Evolutionary conservation across 2,797 vertebrate genomes (phyloP).

Genomic region (Hoplostethus mediterraneus): DNA sequence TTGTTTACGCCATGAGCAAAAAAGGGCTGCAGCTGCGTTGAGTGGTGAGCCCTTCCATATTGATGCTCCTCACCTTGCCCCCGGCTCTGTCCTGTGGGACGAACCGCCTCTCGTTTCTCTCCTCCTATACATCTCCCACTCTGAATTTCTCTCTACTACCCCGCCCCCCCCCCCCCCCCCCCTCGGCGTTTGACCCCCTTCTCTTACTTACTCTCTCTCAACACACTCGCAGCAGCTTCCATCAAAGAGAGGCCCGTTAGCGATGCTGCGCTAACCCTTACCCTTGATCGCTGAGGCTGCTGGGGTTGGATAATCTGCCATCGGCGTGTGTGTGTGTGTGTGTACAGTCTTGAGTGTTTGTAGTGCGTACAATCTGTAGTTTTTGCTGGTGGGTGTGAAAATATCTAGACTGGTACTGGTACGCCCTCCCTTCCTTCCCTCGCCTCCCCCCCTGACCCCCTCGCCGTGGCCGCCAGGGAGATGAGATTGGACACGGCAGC

Average conservation of each 20-base stretch:
- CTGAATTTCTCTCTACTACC: conserved; percentile 54
- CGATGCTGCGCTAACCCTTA: conserved; percentile 71
- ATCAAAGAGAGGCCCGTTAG: conserved; percentile 81
- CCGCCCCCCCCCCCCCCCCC: no score
- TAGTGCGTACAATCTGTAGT: conserved; percentile 29
- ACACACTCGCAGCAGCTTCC: conserved; percentile 59
- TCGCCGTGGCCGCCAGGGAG: conserved; percentile 51
- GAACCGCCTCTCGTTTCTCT: conserved; percentile 47
- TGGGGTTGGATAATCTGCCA: conserved; percentile 69
- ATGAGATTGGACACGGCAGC: conserved; percentile 67
- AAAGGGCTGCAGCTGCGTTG: conserved; percentile 32
- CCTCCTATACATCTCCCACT: conserved; percentile 50
- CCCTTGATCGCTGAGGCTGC: conserved; percentile 68
- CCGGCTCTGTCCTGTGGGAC: conserved; percentile 61
- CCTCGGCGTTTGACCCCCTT: conserved; percentile 59
- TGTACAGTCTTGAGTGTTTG: conserved; percentile 37
- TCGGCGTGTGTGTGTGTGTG: no score
- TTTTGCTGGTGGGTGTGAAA: conserved; percentile 65
- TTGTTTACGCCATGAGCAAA: conserved; percentile 56
- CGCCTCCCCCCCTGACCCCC: conserved; percentile 42
- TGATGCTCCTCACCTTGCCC: conserved; percentile 62
- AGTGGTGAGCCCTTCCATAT: conserved; percentile 50
- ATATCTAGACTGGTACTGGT: conserved; percentile 47
- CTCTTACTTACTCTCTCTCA: conserved; percentile 51
- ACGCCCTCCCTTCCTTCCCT: conserved; percentile 29